Evolutionary conservation across 1,140 invertebrate genomes (phyloP), one percentile per base, ranked within the genome.

Genomic region (Heliconius himera): DNA sequence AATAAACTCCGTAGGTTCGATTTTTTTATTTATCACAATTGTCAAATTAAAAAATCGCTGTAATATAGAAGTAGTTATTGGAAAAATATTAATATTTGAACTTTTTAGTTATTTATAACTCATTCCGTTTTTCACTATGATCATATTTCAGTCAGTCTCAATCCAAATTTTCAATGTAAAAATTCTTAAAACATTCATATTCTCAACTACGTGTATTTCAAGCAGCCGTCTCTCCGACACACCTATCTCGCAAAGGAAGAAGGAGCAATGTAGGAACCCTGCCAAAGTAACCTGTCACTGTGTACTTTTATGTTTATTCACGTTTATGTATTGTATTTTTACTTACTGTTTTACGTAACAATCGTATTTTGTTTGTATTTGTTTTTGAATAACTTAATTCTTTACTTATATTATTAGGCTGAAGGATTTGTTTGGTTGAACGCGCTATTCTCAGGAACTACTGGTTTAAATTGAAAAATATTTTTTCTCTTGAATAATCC

Each of bases 281-380:
- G 84, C 84, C 84, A 85, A 85, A 85, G 84, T 85, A 82, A 83
- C 81, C 81, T 79, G 81, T 82, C 77, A 79, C 81, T 75, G 75
- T 51, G 49, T 70, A 66, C 70, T 77, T 79, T 78, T 82, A 46
- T 77, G 56, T 81, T 83, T 83, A 80, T 79, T 83, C 76, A 81
- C 74, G 73, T 82, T 77, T 78, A 60, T 22, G 73, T 74, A 36
- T 38, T 71, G 49, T 51, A 51, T 51, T 51, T 51, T 18, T 51
- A 51, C 20, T 36, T n/a, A 72, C 70, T 72, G n/a, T 41, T 66
- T 26, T 66, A 66, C 60, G 60, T 66, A 66, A 66, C 22, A 0
- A 66, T 8, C 5, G 22, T 26, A 66, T 66, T 29, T 26, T 29
- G 60, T 66, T 66, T 16, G 13, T 66, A 66, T 22, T 13, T 66